Conservation (phyloP, 2,797 vertebrate species). For the Myripristis murdjan region DNA sequence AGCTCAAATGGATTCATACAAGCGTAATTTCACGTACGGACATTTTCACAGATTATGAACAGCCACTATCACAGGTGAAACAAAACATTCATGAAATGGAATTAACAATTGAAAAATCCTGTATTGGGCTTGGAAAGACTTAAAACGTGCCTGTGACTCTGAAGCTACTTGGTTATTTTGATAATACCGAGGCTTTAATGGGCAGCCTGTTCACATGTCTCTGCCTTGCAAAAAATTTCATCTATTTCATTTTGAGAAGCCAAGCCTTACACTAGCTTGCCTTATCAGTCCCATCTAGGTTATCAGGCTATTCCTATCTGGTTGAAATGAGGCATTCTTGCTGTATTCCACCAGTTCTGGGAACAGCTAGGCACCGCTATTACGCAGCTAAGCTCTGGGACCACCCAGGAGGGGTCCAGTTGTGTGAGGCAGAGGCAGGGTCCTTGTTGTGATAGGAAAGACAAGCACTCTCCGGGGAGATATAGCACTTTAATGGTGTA, state of each 20-base stretch:
- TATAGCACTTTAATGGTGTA: slow-evolving; percentile 70
- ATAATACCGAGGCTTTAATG: slow-evolving; percentile 11
- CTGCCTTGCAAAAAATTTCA: slow-evolving; percentile 23
- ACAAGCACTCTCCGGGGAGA: slow-evolving; percentile 63
- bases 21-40: slow-evolving; percentile 60
- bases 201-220: background rate
- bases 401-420: slow-evolving; percentile 83
- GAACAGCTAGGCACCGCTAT: slow-evolving; percentile 74
- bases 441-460: slow-evolving; percentile 78
- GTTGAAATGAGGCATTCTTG: slow-evolving; percentile 79
- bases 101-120: no score
- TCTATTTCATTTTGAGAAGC: slow-evolving; percentile 40
- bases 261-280: slow-evolving; percentile 26
- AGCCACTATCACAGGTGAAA: background rate
- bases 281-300: slow-evolving; percentile 75
- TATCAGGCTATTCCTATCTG: slow-evolving; percentile 66
- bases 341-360: slow-evolving; percentile 79
- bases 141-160: background rate
- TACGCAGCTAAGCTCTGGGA: slow-evolving; percentile 71
- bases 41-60: slow-evolving; percentile 56
- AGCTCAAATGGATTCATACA: slow-evolving; percentile 13
- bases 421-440: slow-evolving; percentile 62
- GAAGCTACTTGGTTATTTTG: slow-evolving; percentile 47
- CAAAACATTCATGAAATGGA: no score
- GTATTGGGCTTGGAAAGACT: no score